Evolutionary conservation across 2,113 vertebrate species (phyloP).

Genomic region (Amphilophus citrinellus): DNA sequence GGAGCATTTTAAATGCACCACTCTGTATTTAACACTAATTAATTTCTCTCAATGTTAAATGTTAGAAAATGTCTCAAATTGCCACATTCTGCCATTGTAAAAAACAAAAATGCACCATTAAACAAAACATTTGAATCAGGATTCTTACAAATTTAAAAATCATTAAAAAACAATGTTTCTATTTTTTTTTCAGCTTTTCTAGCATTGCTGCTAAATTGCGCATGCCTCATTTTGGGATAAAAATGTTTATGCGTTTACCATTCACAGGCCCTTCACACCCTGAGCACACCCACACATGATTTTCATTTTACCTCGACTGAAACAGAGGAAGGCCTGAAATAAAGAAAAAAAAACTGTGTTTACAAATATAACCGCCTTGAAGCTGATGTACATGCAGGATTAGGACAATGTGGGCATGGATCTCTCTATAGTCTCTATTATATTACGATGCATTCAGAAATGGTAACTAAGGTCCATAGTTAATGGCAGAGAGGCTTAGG

Average conservation of each 20-base stretch:
- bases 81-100: background rate
- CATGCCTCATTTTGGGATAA: background rate
- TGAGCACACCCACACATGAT: conserved; percentile 2
- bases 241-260: conserved; percentile 4
- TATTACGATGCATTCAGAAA: background rate
- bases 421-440: background rate
- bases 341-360: background rate
- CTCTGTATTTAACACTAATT: too few species aligned
- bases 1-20: background rate
- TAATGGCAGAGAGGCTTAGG: background rate
- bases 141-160: background rate
- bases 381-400: background rate
- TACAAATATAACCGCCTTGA: background rate
- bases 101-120: background rate
- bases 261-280: background rate
- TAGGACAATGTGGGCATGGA: background rate
- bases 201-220: background rate
- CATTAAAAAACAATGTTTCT: background rate
- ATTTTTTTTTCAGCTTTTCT: background rate
- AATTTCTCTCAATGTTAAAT: too few species aligned
- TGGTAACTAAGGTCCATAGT: background rate
- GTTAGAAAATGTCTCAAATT: background rate
- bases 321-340: background rate
- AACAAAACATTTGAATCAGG: background rate
- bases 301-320: background rate